Evolutionary conservation across 2,888 invertebrate genomes (phyloP), one percentile per base, ranked within the genome.

Genomic region (Laothoe populi): DNA sequence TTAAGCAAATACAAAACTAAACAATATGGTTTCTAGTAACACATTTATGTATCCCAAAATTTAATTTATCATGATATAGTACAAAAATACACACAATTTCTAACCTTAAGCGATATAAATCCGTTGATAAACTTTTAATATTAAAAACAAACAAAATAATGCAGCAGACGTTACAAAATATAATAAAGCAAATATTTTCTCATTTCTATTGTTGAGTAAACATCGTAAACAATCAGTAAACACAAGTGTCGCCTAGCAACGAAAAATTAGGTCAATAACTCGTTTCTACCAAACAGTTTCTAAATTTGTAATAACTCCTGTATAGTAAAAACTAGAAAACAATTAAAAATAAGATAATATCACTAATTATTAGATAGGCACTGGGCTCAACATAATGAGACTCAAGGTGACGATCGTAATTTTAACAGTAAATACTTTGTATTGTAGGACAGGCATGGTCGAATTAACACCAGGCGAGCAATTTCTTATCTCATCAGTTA

Each of bases 181-280:
- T 16, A 21, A 26, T 21, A 42, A 53, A 42, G 63, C 63, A 63
- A 71, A 64, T 65, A 59, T 49, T 63, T 16, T 70, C 70, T 70
- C 70, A 70, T 60, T 19, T 58, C 44, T 62, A 74, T 76, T 71
- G 77, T 75, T 69, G 63, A 59, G 72, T 67, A 71, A 70, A 71
- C 75, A 74, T 71, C 38, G 13, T 38, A 38, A 11, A 38, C 38
- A 31, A 4, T 42, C 63, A 71, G 70, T 67, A 78, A 75, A 73
- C 68, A 65, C 19, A 60, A 60, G 11, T 64, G 82, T 82, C 76
- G 74, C 82, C 72, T 70, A 63, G 82, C 65, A 70, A 81, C 72
- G 58, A 38, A n/a, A 7, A 46, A 64, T 61, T 53, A 64, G 58
- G 61, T 61, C 65, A 53, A 61, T 53, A 61, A 26, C 19, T 8